phyloP scores from a whole-genome alignment of 2,797 vertebrate genomes.

The Cichlasoma orientale region DNA sequence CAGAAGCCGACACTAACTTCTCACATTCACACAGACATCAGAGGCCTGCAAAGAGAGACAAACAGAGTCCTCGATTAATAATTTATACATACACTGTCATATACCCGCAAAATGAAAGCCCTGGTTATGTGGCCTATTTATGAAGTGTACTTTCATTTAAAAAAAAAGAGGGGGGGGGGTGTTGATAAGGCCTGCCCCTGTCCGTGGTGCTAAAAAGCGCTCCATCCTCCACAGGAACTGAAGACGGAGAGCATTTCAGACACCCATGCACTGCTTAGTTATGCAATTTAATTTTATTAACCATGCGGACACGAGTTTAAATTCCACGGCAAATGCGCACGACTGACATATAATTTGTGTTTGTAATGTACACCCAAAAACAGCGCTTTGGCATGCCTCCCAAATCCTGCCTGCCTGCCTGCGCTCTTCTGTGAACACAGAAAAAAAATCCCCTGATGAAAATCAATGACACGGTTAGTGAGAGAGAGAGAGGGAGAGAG shows the following conservation, averaged over 20 bases:
- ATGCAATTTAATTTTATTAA: constrained; percentile 26
- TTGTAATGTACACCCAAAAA: constrained; percentile 27
- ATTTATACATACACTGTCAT: constrained; percentile 42
- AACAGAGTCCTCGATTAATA: constrained; percentile 39
- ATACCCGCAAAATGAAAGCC: constrained; percentile 8
- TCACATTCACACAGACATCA: background rate
- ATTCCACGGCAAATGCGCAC: constrained; percentile 35
- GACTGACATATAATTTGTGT: constrained; percentile 51
- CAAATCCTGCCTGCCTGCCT: constrained; percentile 40
- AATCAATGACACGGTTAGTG: constrained; percentile 63
- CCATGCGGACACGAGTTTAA: constrained; percentile 9
- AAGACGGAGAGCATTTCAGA: background rate
- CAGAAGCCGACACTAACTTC: background rate
- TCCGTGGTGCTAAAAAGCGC: constrained; percentile 38
- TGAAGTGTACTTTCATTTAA: background rate
- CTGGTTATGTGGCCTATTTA: constrained; percentile 40
- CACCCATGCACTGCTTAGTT: background rate
- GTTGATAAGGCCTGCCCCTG: constrained; percentile 16
- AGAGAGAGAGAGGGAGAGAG: constrained; percentile 22
- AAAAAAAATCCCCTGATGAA: constrained; percentile 38
- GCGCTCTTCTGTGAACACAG: constrained; percentile 40
- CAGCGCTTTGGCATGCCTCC: constrained; percentile 37
- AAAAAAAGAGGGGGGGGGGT: too few relatives aligned
- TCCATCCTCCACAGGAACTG: background rate
- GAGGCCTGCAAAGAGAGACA: constrained; percentile 1